phyloP scores from a whole-genome alignment of 2,797 vertebrate species.

The Peromyscus nudipes region DNA sequence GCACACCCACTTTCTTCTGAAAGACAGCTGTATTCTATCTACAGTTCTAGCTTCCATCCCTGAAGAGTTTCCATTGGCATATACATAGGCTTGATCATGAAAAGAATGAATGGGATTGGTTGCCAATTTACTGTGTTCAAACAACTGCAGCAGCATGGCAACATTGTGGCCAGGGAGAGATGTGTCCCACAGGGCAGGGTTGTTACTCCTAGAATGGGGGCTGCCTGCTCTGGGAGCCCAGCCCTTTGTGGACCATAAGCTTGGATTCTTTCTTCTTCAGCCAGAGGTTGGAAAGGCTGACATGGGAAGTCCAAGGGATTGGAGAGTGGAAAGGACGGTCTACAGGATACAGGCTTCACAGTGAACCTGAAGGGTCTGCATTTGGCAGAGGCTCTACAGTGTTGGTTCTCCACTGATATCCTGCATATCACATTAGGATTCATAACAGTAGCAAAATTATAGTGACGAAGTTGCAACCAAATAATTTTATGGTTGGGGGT shows the following conservation, averaged over 20 bases:
- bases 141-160: rapidly evolving
- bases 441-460: not conserved
- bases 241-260: not conserved
- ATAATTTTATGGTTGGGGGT: not conserved
- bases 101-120: not conserved
- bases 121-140: not conserved
- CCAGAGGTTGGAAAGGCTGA: not conserved
- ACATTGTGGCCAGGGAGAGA: not conserved
- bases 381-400: not conserved
- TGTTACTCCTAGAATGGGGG: not conserved
- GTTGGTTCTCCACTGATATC: not conserved
- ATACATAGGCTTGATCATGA: not conserved
- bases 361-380: not conserved
- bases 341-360: not conserved
- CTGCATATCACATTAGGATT: not conserved
- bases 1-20: too few species aligned
- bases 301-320: not conserved
- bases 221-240: not conserved
- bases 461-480: not conserved
- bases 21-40: not conserved
- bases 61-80: not conserved
- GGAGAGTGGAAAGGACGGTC: not conserved
- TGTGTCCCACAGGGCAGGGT: not conserved
- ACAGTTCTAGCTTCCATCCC: not conserved
- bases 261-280: not conserved